Percentiles rank a stretch among this genome's conserved stretches.
Evolutionary conservation across 2,113 vertebrate genomes (phyloP).

Genomic region (Ammodytes marinus): DNA sequence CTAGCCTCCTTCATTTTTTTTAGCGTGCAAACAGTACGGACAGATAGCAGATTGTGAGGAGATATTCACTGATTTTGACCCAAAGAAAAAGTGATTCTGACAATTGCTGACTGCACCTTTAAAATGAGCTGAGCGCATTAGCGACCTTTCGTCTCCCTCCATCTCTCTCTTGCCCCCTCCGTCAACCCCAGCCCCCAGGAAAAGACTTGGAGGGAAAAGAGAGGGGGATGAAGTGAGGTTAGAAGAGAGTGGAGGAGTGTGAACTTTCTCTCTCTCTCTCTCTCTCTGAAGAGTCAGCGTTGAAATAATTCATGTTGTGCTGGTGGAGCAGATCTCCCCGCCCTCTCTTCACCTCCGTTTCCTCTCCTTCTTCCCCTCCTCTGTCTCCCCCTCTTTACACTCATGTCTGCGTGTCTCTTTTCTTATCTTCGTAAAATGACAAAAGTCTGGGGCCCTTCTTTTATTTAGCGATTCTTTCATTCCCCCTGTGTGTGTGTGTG

Average conservation of each 20-base stretch:
- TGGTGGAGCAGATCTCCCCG: constrained; percentile 36
- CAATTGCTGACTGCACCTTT: no score
- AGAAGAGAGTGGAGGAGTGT: constrained; percentile 42
- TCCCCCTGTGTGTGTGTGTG: background rate
- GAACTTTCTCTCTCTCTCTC: no score
- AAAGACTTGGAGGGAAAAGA: constrained; percentile 17
- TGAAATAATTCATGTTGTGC: constrained; percentile 74
- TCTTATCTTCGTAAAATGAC: no score
- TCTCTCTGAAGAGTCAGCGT: constrained; percentile 61
- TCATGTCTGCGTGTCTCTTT: background rate
- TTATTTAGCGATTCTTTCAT: background rate
- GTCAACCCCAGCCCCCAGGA: constrained; percentile 45
- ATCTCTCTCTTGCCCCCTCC: constrained; percentile 24
- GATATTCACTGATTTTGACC: no score
- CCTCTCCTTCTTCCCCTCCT: constrained; percentile 16
- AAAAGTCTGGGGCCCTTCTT: background rate
- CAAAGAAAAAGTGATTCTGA: no score
- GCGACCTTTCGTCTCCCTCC: constrained; percentile 5
- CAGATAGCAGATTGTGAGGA: no score
- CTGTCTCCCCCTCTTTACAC: constrained; percentile 2
- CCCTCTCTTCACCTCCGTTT: constrained; percentile 30
- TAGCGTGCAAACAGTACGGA: no score
- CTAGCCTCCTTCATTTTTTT: no score
- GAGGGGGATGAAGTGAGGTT: constrained; percentile 40
- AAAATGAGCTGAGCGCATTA: no score